phyloP scores from a whole-genome alignment of 2,113 vertebrate genomes.

The Barnardius zonarius region DNA sequence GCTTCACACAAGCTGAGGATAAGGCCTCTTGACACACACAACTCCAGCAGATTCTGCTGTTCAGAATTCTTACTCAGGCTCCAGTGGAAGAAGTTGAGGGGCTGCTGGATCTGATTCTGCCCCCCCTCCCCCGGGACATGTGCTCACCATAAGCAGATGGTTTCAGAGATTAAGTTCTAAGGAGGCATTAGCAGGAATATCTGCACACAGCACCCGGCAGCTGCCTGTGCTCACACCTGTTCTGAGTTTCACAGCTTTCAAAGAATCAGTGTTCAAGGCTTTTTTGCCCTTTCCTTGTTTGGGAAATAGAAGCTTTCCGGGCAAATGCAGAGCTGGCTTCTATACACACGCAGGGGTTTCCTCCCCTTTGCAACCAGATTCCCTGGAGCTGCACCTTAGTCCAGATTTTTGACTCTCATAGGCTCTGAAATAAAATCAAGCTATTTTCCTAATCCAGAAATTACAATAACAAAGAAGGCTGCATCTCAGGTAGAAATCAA shows the following conservation, averaged over 20 bases:
- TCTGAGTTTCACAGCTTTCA: conserved; percentile 68
- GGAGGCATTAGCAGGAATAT: conserved; percentile 62
- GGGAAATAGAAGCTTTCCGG: conserved; percentile 19
- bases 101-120: not conserved
- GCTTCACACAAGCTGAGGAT: not conserved
- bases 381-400: not conserved
- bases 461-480: not conserved
- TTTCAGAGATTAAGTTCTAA: conserved; percentile 72
- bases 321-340: not conserved
- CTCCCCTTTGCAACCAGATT: not conserved
- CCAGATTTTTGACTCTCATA: not conserved
- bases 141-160: conserved; percentile 70
- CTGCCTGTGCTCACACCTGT: conserved; percentile 72
- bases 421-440: not conserved
- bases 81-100: not conserved
- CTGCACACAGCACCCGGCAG: conserved; percentile 54
- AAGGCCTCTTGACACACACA: not conserved
- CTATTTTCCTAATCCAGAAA: not conserved
- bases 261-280: conserved; percentile 65
- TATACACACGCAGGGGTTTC: not conserved
- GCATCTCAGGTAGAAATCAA: not conserved
- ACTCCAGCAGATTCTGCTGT: not conserved
- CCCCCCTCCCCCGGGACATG: conserved; percentile 19
- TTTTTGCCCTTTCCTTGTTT: conserved; percentile 46
- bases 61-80: conserved; percentile 19